Evolutionary conservation across 2,888 invertebrate species (phyloP).

Genomic region (Caenorhabditis becei): DNA sequence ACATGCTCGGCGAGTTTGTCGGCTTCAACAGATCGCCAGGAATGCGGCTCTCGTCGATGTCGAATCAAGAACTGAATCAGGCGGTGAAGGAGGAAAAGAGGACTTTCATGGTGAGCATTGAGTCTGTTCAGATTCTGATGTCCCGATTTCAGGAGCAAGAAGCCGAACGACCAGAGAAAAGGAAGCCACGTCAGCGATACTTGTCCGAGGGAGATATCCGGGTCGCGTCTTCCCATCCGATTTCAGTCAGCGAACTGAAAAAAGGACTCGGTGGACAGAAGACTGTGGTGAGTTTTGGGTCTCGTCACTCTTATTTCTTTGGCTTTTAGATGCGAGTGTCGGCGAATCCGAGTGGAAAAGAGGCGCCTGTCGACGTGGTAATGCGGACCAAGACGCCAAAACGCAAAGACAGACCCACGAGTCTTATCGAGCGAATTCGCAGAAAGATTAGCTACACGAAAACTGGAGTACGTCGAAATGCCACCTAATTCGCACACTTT

Average conservation of each 20-base stretch:
- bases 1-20: slow-evolving; percentile 76
- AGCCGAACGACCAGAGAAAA: slow-evolving; percentile 36
- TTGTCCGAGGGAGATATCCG: slow-evolving; percentile 59
- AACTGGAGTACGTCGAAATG: slow-evolving; percentile 37
- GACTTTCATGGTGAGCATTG: slow-evolving; percentile 31
- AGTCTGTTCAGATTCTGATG: no score
- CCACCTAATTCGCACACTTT: background rate
- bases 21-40: slow-evolving; percentile 74
- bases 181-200: slow-evolving; percentile 59
- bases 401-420: slow-evolving; percentile 54
- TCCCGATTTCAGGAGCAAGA: slow-evolving; percentile 35
- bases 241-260: slow-evolving; percentile 56
- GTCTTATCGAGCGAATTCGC: slow-evolving; percentile 58
- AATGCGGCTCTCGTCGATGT: slow-evolving; percentile 58
- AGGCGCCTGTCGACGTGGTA: slow-evolving; percentile 33
- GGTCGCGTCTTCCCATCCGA: slow-evolving; percentile 33
- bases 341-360: slow-evolving; percentile 26
- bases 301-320: no score
- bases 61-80: slow-evolving; percentile 51
- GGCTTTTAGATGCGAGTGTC: slow-evolving; percentile 37
- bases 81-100: slow-evolving; percentile 57
- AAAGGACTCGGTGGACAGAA: slow-evolving; percentile 20
- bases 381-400: slow-evolving; percentile 44
- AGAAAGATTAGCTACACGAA: slow-evolving; percentile 60
- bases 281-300: slow-evolving; percentile 12